phyloP scores from a whole-genome alignment of 1,140 invertebrate species.

The Pseudomyrmex dendroicus region DNA sequence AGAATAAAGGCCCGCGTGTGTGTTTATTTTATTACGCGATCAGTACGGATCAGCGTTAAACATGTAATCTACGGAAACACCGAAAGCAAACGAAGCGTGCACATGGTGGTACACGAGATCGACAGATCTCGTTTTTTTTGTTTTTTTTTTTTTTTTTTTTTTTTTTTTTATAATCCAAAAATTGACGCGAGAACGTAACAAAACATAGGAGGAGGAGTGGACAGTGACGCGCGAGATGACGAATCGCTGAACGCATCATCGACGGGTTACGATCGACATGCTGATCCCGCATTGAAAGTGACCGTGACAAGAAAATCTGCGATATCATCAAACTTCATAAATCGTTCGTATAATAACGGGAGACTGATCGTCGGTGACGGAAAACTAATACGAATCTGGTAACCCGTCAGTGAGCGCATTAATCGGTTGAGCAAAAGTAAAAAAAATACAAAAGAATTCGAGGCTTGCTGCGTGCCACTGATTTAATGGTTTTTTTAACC shows the following conservation, averaged over 20 bases:
- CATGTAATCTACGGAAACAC: conserved; percentile 48
- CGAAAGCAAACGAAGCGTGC: conserved; percentile 73
- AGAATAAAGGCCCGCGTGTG: no score
- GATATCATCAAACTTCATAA: not conserved
- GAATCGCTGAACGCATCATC: conserved; percentile 18
- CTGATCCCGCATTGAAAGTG: not conserved
- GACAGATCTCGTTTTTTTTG: conserved; percentile 1
- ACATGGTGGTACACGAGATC: conserved; percentile 16
- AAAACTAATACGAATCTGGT: conserved; percentile 20
- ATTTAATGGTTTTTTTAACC: conserved; percentile 10
- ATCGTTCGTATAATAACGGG: conserved; percentile 3
- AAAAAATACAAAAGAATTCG: not conserved
- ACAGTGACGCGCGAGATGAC: conserved; percentile 38
- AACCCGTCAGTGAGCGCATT: conserved; percentile 14
- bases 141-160: no score
- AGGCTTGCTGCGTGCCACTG: not conserved
- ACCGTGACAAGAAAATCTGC: not conserved
- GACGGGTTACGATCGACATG: conserved; percentile 32
- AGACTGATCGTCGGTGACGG: not conserved
- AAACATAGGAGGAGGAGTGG: conserved; percentile 61
- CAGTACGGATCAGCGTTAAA: not conserved
- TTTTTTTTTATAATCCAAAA: conserved; percentile 56
- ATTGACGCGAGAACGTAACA: conserved; percentile 75
- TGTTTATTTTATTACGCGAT: not conserved
- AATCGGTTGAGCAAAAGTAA: conserved; percentile 11